Evolutionary conservation across 2,797 vertebrate species (phyloP).

Genomic region (Pseudocheirus occidentalis): DNA sequence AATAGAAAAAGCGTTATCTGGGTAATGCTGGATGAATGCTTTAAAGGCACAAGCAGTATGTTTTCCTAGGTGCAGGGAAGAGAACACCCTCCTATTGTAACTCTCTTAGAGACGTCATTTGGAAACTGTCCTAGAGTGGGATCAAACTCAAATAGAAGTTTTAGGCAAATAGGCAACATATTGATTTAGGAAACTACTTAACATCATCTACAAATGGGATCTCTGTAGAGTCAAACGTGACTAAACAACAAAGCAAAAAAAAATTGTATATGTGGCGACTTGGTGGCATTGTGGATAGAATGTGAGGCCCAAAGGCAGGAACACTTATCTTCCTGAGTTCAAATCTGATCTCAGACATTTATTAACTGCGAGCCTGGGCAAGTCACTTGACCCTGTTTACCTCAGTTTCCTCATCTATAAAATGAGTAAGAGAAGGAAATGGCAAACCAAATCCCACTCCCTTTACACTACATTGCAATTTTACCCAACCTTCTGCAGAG

Average conservation of each 20-base stretch:
- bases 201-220: neutral
- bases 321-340: neutral
- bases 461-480: too few species aligned
- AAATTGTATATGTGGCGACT: neutral
- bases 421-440: neutral
- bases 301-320: neutral
- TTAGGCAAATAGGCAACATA: neutral
- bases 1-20: neutral
- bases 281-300: neutral
- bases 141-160: neutral
- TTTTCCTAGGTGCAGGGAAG: neutral
- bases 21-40: neutral
- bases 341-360: neutral
- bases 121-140: neutral
- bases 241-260: neutral
- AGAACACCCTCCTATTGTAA: neutral
- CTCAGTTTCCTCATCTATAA: neutral
- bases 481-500: too few species aligned
- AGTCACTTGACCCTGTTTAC: neutral
- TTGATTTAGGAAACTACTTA: neutral
- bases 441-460: neutral
- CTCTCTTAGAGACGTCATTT: neutral
- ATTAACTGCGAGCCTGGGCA: neutral
- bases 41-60: neutral
- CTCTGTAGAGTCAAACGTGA: neutral